Conservation (phyloP, 2,797 vertebrate species). For the Thaleichthys pacificus region DNA sequence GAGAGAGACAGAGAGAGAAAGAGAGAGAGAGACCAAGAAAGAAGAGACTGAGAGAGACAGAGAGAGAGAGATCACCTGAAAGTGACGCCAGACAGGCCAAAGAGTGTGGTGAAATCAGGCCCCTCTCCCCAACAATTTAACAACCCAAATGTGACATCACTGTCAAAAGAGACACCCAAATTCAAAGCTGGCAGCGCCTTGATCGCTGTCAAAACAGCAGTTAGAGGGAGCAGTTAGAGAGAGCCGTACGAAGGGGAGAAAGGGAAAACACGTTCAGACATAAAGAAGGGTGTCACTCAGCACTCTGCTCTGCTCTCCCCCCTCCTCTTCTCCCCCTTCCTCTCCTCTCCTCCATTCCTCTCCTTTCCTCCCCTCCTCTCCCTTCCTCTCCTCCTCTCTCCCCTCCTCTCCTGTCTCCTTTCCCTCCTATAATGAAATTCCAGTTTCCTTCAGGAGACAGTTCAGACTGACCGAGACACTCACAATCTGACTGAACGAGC, state of each 20-base stretch:
- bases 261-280: slow-evolving; percentile 12
- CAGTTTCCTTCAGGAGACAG: slow-evolving; percentile 79
- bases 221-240: slow-evolving; percentile 64
- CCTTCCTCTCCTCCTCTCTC: slow-evolving; percentile 27
- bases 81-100: slow-evolving; percentile 53
- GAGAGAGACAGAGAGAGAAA: slow-evolving; percentile 16
- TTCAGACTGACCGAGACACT: slow-evolving; percentile 86
- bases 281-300: slow-evolving; percentile 66
- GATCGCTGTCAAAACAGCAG: slow-evolving; percentile 78
- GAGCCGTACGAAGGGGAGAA: slow-evolving; percentile 38
- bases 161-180: slow-evolving; percentile 67
- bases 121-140: slow-evolving; percentile 68
- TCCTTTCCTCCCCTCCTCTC: slow-evolving; percentile 15
- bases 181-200: slow-evolving; percentile 58
- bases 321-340: slow-evolving; percentile 51
- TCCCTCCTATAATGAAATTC: slow-evolving; percentile 67
- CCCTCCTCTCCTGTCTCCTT: not conserved
- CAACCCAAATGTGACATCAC: slow-evolving; percentile 69
- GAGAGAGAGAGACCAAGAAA: slow-evolving; percentile 6
- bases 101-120: slow-evolving; percentile 45
- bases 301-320: slow-evolving; percentile 64
- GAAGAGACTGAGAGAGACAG: not conserved
- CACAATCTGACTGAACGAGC: slow-evolving; percentile 83
- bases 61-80: slow-evolving; percentile 17
- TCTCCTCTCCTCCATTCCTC: slow-evolving; percentile 11